phyloP scores from a whole-genome alignment of 2,797 vertebrate genomes.

The Liparis tanakae region DNA sequence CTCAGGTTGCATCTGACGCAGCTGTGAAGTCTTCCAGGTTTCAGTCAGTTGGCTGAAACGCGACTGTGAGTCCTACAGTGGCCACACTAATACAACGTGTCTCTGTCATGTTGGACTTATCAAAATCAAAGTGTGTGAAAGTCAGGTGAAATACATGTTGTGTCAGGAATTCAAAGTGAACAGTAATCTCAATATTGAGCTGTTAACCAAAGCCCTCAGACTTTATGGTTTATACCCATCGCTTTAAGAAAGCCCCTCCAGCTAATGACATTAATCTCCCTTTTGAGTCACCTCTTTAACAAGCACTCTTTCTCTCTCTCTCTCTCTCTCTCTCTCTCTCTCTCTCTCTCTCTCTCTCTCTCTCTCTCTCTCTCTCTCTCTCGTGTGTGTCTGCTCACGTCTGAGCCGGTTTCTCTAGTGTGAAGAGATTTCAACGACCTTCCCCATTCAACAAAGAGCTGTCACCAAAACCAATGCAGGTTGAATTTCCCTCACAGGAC shows the following conservation, averaged over 20 bases:
- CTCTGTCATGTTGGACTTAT: neutral
- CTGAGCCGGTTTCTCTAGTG: slow-evolving; percentile 24
- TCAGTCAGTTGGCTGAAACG: slow-evolving; percentile 4
- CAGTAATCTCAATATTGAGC: neutral
- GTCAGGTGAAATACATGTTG: neutral
- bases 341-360: slow-evolving; percentile 4
- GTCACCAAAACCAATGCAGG: neutral
- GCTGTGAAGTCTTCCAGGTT: neutral
- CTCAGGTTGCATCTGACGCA: neutral
- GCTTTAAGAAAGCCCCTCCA: neutral
- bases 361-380: neutral
- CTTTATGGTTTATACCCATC: neutral
- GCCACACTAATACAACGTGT: neutral
- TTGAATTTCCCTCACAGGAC: neutral
- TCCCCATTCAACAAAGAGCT: neutral
- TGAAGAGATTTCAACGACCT: neutral
- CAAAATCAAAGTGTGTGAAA: neutral
- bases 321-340: neutral
- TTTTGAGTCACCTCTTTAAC: slow-evolving; percentile 6
- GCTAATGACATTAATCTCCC: neutral
- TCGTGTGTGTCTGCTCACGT: neutral
- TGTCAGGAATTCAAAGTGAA: neutral
- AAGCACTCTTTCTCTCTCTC: neutral
- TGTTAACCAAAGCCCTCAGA: neutral
- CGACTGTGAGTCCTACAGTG: neutral